Evolutionary conservation across 2,797 vertebrate species (phyloP), one percentile per base, ranked within the genome.

Genomic region (Crenuchus spilurus): DNA sequence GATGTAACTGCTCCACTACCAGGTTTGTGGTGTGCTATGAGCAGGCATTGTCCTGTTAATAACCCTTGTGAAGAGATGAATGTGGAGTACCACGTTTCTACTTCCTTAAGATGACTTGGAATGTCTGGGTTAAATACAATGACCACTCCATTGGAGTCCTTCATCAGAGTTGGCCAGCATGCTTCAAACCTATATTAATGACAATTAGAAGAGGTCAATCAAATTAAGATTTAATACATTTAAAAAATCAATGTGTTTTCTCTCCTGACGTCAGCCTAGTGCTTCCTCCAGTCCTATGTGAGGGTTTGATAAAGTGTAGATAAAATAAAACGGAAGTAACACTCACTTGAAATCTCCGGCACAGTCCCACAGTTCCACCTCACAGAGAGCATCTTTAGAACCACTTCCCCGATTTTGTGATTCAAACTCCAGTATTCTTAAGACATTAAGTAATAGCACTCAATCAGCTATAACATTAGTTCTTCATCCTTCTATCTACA

Each of bases 281-380:
- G n/a, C n/a, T n/a, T n/a, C n/a, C n/a, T n/a, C n/a, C n/a, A n/a
- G n/a, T n/a, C n/a, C n/a, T n/a, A n/a, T n/a, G n/a, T n/a, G n/a
- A n/a, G n/a, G n/a, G n/a, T n/a, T n/a, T 28, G 3, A 9, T 44
- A 9, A 2, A 64, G 6, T 6, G 48, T 20, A 30, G 16, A 37
- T 7, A n/a, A n/a, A n/a, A n/a, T n/a, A n/a, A n/a, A n/a, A n/a
- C n/a, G 44, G 8, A 44, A 1, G n/a, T n/a, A 65, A 48, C 28
- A 41, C 94, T 86, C 90, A 98, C 98, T 95, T 99, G 13, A 91
- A 92, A 87, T 98, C 92, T 0, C 98, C 96, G 0, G 96, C 94
- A 84, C 97, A 98, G 74, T 99, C 97, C 97, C 97, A 99, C 3
- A 99, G 88, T 87, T 99, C 96, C 63, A 97, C 94, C 6, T 97